Evolutionary conservation across 2,797 vertebrate genomes (phyloP), one percentile per base, ranked within the genome.

Genomic region (Anisognathus igniventris): DNA sequence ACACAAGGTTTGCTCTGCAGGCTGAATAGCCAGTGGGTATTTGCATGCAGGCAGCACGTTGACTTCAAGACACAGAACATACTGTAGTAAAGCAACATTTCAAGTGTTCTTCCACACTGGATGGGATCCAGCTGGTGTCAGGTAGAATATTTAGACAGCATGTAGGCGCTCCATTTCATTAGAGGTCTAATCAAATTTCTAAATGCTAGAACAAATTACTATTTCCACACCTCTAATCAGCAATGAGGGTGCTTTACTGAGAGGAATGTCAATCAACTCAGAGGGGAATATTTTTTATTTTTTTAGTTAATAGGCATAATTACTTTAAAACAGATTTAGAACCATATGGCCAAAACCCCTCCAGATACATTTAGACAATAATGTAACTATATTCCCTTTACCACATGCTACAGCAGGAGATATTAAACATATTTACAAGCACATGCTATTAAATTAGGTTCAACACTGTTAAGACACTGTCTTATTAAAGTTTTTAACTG

Each of bases 161-260:
- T 86, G 93, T 95, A 89, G 93, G 95, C 22, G 1, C 93, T 95
- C 84, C 68, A 53, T 95, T 96, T 94, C 94, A 92, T 91, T 80
- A 95, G 84, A 96, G 86, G 84, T 77, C 91, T 95, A 95, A 96
- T 94, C 93, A 95, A 89, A 91, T 94, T 93, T 94, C 92, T 85
- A 91, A 95, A 89, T 35, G 81, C 75, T 89, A 83, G 94, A 96
- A 95, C 88, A 94, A 95, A 94, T 95, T 92, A 95, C 72, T 96
- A 94, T 94, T 95, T 96, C 96, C 88, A 95, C 94, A 96, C 92
- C 86, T 96, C 86, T 96, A 93, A 96, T 94, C 95, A 95, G 92
- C 72, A 93, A 44, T 2, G 33, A 94, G 84, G 23, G 61, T 37
- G 61, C 86, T 93, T 95, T 92, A 92, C 88, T 77, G 44, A 87